A percentile compares a stretch with the other conserved stretches of the same genome.
These are phyloP conservation scores for Anabacerthia variegaticeps DNA, from an alignment of 2,797 vertebrate genomes.

Conservation along the genomic window DNA sequence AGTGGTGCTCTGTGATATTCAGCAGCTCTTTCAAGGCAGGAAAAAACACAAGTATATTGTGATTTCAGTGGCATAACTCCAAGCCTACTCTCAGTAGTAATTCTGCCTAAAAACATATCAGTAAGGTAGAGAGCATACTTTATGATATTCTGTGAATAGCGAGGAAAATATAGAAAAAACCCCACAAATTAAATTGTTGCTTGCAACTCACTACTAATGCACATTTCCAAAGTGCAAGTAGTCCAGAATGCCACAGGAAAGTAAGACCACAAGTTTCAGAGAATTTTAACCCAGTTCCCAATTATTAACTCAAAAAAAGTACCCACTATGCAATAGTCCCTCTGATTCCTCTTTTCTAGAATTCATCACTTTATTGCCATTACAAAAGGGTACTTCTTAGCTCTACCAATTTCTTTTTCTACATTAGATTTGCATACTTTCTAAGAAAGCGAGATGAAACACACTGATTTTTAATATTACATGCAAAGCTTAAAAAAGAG, in stretches of 20 bases:
- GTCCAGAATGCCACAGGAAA: background rate
- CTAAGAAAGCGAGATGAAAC: background rate
- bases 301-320: background rate
- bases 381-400: background rate
- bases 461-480: background rate
- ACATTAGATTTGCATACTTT: background rate
- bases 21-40: background rate
- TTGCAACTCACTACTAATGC: background rate
- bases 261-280: background rate
- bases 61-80: background rate
- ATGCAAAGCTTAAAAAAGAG: background rate
- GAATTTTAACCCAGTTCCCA: background rate
- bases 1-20: background rate
- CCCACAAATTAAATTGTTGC: background rate
- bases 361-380: background rate
- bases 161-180: background rate
- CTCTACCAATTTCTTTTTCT: background rate
- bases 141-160: background rate
- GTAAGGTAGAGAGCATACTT: background rate
- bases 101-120: background rate
- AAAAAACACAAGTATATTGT: background rate
- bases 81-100: background rate
- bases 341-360: background rate
- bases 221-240: background rate
- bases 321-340: background rate